Conservation (phyloP, 2,113 vertebrate species). For the Strigops habroptila region DNA sequence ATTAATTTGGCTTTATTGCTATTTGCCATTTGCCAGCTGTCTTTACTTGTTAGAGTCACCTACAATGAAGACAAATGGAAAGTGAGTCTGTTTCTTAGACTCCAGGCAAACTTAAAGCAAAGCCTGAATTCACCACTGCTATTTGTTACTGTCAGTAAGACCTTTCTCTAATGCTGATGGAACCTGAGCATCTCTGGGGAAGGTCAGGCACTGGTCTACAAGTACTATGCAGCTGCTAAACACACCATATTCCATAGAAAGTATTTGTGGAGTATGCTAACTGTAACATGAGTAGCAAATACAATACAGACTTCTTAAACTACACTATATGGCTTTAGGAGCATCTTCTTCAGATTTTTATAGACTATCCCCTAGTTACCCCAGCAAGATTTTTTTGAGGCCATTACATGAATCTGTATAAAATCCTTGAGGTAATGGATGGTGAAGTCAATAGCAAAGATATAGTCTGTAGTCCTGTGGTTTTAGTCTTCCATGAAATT, state of each 20-base stretch:
- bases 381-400: not conserved
- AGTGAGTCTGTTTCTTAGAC: not conserved
- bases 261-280: not conserved
- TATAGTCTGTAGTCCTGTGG: not conserved
- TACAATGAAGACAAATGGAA: not conserved
- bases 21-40: not conserved
- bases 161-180: not conserved
- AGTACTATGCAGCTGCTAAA: not conserved
- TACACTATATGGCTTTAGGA: not conserved
- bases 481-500: not conserved
- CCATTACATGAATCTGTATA: accelerated
- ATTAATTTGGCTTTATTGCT: not conserved
- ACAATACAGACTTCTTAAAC: not conserved
- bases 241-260: not conserved
- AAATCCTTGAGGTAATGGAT: not conserved
- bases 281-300: not conserved
- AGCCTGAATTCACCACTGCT: not conserved
- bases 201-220: not conserved
- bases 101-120: not conserved
- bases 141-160: not conserved
- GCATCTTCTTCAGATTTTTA: not conserved
- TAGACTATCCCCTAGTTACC: not conserved
- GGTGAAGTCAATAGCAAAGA: not conserved
- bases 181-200: not conserved
- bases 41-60: not conserved